phyloP scores from a whole-genome alignment of 2,113 vertebrate species.

The Eupsittula cactorum region DNA sequence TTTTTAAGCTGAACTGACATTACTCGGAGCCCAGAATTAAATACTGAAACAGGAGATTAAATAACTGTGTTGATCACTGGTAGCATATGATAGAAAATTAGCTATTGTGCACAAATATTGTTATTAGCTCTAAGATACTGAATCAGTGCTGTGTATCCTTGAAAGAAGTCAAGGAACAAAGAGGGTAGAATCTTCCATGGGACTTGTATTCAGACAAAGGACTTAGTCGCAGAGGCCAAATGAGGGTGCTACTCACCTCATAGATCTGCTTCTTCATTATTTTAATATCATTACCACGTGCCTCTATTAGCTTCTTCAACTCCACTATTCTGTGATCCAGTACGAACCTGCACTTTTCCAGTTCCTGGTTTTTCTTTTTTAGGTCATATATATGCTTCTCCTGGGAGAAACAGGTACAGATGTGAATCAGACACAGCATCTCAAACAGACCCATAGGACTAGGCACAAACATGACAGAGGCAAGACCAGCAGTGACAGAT shows the following conservation, averaged over 20 bases:
- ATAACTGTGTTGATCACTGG: neutral
- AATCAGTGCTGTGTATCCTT: neutral
- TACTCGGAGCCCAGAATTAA: neutral
- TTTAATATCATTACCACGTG: conserved; percentile 82
- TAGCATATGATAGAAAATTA: neutral
- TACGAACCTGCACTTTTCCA: conserved; percentile 87
- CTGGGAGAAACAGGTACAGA: conserved; percentile 64
- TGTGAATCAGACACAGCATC: neutral
- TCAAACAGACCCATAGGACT: neutral
- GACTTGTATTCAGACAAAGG: neutral
- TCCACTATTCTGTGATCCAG: conserved; percentile 85
- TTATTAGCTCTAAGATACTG: neutral
- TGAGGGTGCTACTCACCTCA: conserved; percentile 74
- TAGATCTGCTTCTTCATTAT: conserved; percentile 82
- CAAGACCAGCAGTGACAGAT: neutral
- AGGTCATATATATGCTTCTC: conserved; percentile 84
- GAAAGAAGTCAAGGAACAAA: neutral
- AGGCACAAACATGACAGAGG: neutral
- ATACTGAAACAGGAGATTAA: neutral
- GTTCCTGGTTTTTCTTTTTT: conserved; percentile 87
- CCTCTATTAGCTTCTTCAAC: conserved; percentile 83
- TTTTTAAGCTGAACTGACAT: neutral
- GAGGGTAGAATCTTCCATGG: neutral
- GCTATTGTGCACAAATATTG: neutral
- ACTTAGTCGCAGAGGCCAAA: neutral